Evolutionary conservation across 1,140 invertebrate genomes (phyloP), one percentile per base, ranked within the genome.

Genomic region (Temnothorax longispinosus): DNA sequence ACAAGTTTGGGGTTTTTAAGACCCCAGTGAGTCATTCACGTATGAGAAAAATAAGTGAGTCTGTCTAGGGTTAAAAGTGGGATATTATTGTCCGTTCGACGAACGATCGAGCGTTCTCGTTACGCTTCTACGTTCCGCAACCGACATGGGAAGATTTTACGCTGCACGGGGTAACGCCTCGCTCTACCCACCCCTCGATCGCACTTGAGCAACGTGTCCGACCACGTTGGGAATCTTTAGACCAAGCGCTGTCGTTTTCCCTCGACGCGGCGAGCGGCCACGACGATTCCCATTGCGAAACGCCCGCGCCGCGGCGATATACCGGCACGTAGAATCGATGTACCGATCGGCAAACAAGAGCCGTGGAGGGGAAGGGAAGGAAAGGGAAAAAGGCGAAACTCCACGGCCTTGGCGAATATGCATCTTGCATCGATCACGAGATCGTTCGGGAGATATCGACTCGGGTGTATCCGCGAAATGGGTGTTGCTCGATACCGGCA

Each of bases 251-350:
- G 13, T 80, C 60, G 62, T 11, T 80, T 69, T 67, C 32, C 32
- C 52, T 67, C 75, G 21, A 77, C 27, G 41, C 27, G 41, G 76
- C 60, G 60, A 80, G 13, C 41, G n/a, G 44, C 13, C 35, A 10
- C 32, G 62, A 80, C n/a, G 76, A 65, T 78, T 67, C 62, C 44
- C 27, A 54, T 80, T 80, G 77, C 62, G 62, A 69, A 80, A 78
- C 38, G 15, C 27, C 27, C 27, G 27, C 27, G 27, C 32, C 41
- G 13, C 75, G 35, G 52, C 52, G 27, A 15, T 52, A 15, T 52
- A 32, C 7, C 27, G 47, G 50, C 32, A 74, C n/a, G 52, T 10
- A 58, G 54, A 27, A 21, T 76, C 64, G 64, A n/a, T 7, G 60
- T 44, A 27, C 56, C 8, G 35, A 21, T 67, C 32, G 35, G 32